Evolutionary conservation across 2,888 invertebrate genomes (phyloP).

Genomic region (Callimorpha dominula): DNA sequence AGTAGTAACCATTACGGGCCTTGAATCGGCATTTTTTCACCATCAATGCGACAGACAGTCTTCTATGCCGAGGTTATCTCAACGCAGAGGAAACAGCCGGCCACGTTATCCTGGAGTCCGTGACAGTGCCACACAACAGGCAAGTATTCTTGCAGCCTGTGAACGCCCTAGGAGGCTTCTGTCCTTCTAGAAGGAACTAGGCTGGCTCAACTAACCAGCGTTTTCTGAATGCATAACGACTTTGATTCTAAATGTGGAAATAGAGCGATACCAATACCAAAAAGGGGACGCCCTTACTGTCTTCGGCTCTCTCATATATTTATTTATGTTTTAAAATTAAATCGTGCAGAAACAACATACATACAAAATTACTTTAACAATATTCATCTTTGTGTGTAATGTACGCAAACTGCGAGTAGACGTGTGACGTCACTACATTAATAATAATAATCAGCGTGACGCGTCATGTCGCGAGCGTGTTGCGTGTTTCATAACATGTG

Average conservation of each 20-base stretch:
- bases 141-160: too few species aligned
- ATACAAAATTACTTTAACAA: conserved; percentile 4
- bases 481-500: conserved; percentile 41
- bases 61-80: too few species aligned
- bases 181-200: too few species aligned
- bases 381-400: conserved; percentile 21
- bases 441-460: conserved; percentile 53
- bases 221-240: too few species aligned
- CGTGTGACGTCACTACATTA: conserved; percentile 50
- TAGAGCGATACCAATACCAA: background rate
- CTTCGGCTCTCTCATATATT: background rate
- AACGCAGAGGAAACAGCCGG: too few species aligned
- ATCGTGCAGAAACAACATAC: background rate
- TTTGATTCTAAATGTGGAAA: background rate
- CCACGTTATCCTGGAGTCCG: too few species aligned
- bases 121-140: too few species aligned
- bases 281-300: background rate
- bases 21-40: too few species aligned
- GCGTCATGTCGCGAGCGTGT: conserved; percentile 35
- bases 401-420: conserved; percentile 18
- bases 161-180: too few species aligned
- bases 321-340: background rate
- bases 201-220: too few species aligned
- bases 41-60: too few species aligned
- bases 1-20: too few species aligned